Evolutionary conservation across 2,113 vertebrate species (phyloP).

Genomic region (Notothenia coriiceps): DNA sequence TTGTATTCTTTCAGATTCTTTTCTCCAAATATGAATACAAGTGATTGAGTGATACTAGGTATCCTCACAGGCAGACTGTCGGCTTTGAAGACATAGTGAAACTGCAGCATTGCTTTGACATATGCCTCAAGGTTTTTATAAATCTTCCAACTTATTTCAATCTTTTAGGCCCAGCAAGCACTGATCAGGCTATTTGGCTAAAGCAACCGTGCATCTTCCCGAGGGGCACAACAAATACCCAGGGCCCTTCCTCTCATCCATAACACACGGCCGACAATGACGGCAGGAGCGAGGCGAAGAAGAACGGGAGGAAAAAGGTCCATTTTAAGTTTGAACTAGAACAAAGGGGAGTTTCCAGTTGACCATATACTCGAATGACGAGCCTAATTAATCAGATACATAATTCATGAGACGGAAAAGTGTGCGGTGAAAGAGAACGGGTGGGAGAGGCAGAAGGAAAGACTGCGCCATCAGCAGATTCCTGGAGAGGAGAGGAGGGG

Average conservation of each 20-base stretch:
- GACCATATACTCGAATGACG: constrained; percentile 62
- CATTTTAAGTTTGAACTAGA: constrained; percentile 67
- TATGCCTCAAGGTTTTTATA: no score
- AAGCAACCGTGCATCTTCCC: constrained; percentile 42
- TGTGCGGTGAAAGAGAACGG: constrained; percentile 47
- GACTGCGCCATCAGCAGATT: constrained; percentile 67
- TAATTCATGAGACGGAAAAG: constrained; percentile 71
- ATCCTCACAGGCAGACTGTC: not conserved
- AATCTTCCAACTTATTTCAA: not conserved
- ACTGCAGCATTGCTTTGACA: not conserved
- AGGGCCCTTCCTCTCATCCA: constrained; percentile 64
- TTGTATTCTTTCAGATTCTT: not conserved
- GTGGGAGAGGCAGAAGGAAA: constrained; percentile 16
- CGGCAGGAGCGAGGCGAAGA: not conserved
- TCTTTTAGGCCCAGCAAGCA: not conserved
- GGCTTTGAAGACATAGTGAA: not conserved
- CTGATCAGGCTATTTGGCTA: no score
- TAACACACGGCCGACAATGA: constrained; percentile 56
- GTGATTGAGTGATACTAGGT: constrained; percentile 1
- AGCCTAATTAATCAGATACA: constrained; percentile 77
- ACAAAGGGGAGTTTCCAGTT: constrained; percentile 62
- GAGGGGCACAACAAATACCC: constrained; percentile 65
- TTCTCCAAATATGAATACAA: constrained; percentile 1
- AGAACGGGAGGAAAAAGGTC: not conserved
- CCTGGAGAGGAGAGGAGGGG: not conserved